Conservation (phyloP, 92 coral and sea anemone genomes). For the Meandrina meandrites region DNA sequence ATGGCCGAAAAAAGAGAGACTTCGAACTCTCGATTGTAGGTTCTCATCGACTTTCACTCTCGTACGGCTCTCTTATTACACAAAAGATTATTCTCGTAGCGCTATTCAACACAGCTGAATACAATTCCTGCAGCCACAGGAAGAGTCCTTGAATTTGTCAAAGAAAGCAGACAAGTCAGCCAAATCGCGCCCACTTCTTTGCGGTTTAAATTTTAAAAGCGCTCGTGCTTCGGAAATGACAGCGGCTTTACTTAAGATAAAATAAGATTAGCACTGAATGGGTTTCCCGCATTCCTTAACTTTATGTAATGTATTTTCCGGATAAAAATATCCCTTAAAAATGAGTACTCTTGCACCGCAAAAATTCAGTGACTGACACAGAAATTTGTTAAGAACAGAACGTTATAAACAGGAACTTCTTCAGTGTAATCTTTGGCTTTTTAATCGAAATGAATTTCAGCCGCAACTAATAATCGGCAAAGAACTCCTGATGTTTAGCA, state of each 20-base stretch:
- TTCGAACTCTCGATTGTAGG: no score
- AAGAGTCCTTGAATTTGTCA: neutral
- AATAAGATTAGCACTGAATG: neutral
- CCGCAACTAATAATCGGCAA: no score
- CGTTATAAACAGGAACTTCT: no score
- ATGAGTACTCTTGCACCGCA: neutral
- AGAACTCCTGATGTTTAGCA: neutral
- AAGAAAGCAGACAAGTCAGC: neutral
- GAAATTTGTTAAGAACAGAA: neutral
- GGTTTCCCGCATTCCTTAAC: conserved; percentile 7
- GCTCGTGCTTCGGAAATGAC: neutral
- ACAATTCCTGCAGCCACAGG: neutral
- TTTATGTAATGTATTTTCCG: neutral
- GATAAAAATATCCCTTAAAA: neutral
- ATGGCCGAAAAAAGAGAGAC: no score
- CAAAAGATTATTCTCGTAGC: neutral
- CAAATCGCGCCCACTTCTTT: neutral
- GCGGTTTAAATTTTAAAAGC: neutral
- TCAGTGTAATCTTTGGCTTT: no score
- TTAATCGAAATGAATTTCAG: no score
- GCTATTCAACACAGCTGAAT: neutral
- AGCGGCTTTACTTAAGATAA: neutral
- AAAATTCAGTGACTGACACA: neutral
- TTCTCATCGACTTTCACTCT: no score
- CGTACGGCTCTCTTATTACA: no score